phyloP scores from a whole-genome alignment of 2,797 vertebrate genomes.

The Leptatherina wallacei region DNA sequence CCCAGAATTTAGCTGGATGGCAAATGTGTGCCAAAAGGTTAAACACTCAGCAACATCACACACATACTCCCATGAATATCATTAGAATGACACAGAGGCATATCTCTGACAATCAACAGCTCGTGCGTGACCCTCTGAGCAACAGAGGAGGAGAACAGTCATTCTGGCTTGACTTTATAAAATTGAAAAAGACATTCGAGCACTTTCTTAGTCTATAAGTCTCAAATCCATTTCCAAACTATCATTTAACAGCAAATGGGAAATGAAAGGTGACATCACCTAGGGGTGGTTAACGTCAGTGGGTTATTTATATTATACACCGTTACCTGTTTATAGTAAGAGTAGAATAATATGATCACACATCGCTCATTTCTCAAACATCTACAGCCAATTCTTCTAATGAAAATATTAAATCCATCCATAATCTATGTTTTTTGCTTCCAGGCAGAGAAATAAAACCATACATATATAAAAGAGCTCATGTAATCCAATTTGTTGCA shows the following conservation, averaged over 20 bases:
- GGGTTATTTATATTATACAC: constrained; percentile 24
- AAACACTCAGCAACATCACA: constrained; percentile 58
- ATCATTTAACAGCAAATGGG: constrained; percentile 39
- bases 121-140: constrained; percentile 51
- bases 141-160: constrained; percentile 44
- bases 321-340: constrained; percentile 12
- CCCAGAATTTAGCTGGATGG: constrained; percentile 64
- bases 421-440: too few species aligned
- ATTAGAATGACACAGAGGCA: constrained; percentile 61
- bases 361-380: neutral
- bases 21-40: constrained; percentile 74
- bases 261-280: constrained; percentile 50
- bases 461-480: neutral
- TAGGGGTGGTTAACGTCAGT: constrained; percentile 41
- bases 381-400: neutral
- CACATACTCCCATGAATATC: constrained; percentile 64
- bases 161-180: constrained; percentile 56
- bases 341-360: neutral
- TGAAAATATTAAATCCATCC: neutral
- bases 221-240: constrained; percentile 51
- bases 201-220: constrained; percentile 31
- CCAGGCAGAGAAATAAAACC: neutral
- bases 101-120: constrained; percentile 51
- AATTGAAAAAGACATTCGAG: constrained; percentile 57
- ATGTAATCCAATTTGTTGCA: neutral